Base-by-base conservation (phyloP, 2,113 vertebrate species). In the Nicator chloris region DNA sequence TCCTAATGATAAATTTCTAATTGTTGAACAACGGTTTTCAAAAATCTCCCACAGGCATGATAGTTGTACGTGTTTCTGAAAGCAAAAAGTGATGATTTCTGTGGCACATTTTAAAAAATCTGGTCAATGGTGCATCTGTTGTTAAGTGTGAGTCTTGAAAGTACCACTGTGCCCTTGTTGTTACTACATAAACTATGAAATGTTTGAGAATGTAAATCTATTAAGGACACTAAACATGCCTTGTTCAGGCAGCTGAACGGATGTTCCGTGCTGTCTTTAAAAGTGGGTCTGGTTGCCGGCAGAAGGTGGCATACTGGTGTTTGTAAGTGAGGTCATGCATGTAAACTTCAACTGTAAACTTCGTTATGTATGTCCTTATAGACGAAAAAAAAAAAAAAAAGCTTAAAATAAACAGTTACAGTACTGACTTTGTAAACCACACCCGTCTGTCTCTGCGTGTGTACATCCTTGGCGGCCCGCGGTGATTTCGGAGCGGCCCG, bases 401-500 rank as follows among this genome's bases (percentile, higher is more conserved):
- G 49, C 30, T 37, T 50, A 31, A 49, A 95, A 92, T 93, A 92
- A 94, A 80, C 44, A 16, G 9, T 42, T 24, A 15, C 47, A 15
- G 5, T 11, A 22, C 22, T 56, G 85, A 47, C 54, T 87, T 28
- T 33, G 47, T 84, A 44, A 81, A 5, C 15, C 49, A 5, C 31
- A 5, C 10, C 1, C 4, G 4, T 2, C 3, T 40, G 13, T 60
- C 6, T 60, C 1, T 45, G 18, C 0, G 1, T 47, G 28, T 37
- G 2, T 60, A 15, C 11, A 2, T 26, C 4, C 35, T 26, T 12
- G 40, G 40, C 11, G 40, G 14, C 40, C 1, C 3, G n/a, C 21
- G 54, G 33, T 13, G 42, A 5, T 5, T 3, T 2, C 0, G n/a
- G 10, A 21, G 47, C 27, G 19, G 10, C 63, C 30, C 14, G 30